These are phyloP conservation scores for Panthera tigris DNA, from an alignment of 2,113 vertebrate genomes.

Conservation along the genomic window DNA sequence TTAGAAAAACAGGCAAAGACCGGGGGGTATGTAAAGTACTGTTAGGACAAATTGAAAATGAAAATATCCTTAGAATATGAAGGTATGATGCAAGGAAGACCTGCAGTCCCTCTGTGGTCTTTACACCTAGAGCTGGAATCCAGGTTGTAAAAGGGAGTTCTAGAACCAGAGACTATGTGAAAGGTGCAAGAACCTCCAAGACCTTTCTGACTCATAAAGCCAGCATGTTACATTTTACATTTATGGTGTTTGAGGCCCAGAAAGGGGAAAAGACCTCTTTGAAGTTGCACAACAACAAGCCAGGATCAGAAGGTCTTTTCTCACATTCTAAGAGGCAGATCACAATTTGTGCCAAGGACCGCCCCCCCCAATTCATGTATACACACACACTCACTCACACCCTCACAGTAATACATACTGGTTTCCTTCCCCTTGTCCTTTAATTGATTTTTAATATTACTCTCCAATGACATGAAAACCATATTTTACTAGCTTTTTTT, in stretches of 20 bases:
- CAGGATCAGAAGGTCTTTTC: neutral
- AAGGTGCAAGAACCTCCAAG: neutral
- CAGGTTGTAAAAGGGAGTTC: neutral
- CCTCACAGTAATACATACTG: neutral
- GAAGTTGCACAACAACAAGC: neutral
- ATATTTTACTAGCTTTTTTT: neutral
- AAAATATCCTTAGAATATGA: constrained; percentile 46
- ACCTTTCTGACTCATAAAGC: neutral
- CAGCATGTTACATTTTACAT: neutral
- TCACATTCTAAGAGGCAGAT: neutral
- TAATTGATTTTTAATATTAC: neutral
- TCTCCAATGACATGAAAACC: neutral
- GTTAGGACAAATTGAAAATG: constrained; percentile 13
- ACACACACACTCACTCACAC: neutral
- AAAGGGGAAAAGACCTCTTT: neutral
- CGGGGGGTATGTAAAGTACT: neutral
- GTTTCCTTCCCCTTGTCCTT: neutral
- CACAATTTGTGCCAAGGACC: neutral
- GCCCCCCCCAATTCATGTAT: neutral
- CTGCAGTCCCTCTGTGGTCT: neutral
- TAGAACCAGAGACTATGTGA: neutral
- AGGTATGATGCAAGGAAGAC: constrained; percentile 14
- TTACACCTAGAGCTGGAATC: neutral
- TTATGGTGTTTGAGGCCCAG: neutral
- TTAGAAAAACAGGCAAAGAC: constrained; percentile 15